Evolutionary conservation across 2,888 invertebrate species (phyloP), one percentile per base, ranked within the genome.

Genomic region (Scelioninae gen. 1): DNA sequence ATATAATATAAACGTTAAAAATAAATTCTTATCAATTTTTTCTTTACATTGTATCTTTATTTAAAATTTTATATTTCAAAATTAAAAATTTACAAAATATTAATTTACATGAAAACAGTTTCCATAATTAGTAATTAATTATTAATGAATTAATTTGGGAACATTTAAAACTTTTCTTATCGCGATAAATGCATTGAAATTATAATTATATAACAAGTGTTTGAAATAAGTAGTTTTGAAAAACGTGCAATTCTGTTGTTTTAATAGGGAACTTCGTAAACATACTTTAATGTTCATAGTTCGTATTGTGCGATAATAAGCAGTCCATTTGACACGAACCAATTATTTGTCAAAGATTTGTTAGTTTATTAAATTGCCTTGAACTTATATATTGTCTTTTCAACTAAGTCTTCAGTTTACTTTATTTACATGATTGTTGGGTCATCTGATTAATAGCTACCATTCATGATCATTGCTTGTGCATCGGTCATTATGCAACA

Each of bases 351-450:
- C 13, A 63, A 63, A 31, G 8, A 49, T 32, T 60, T 55, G 49
- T 63, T 47, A 34, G 13, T 65, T 69, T 56, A 53, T 49, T 23
- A 65, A 68, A 47, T 63, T 6, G 43, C 76, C 55, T 76, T 49
- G 65, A 77, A 71, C 29, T n/a, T 34, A 47, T 55, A 75, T 8
- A 43, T 47, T 65, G 56, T 68, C 58, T 77, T 49, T 74, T 60
- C 55, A 32, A 63, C 11, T 51, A 32, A 49, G 13, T 63, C 51
- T 71, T 60, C 71, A 32, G 13, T 69, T 69, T 58, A 71, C 34
- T 77, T 81, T 81, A 84, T 81, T 75, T 74, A 77, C 60, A 74
- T 75, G 75, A 81, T 84, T 81, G 69, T 71, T 55, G 53, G 84
- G 65, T 78, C 76, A 78, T 78, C 78, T 78, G 68, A 78, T 84